A percentile compares a stretch with the other conserved stretches of the same genome.
Evolutionary conservation across 2,888 invertebrate species (phyloP).

Genomic region (Dioctria linearis): DNA sequence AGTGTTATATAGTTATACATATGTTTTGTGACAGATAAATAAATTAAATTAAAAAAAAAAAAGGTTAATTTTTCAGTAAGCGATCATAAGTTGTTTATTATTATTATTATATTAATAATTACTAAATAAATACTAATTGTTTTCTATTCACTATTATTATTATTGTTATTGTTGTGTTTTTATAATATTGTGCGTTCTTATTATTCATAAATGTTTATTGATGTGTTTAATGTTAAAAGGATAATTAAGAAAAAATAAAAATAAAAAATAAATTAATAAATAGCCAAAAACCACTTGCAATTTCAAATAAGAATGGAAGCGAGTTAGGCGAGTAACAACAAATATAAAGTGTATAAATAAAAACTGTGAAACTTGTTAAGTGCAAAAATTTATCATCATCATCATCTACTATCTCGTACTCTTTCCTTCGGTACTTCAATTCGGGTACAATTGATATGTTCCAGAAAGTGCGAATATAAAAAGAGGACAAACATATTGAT

Average conservation of each 20-base stretch:
- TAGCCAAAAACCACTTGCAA: slow-evolving; percentile 15
- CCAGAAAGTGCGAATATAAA: slow-evolving; percentile 47
- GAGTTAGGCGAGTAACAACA: not conserved
- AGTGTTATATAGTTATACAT: too few relatives aligned
- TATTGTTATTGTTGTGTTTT: slow-evolving; percentile 9
- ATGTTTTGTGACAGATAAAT: too few relatives aligned
- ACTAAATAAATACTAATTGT: too few relatives aligned
- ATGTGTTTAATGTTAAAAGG: slow-evolving; percentile 10
- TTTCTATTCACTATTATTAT: not conserved
- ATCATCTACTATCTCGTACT: slow-evolving; percentile 3
- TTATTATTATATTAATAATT: not conserved
- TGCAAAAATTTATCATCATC: not conserved
- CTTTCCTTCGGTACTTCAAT: not conserved
- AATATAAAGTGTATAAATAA: not conserved
- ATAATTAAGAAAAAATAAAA: too few relatives aligned
- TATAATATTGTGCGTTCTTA: not conserved
- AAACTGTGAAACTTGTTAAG: slow-evolving; percentile 32
- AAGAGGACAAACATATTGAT: slow-evolving; percentile 39
- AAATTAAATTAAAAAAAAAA: not conserved
- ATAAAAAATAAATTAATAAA: not conserved
- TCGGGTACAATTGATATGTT: slow-evolving; percentile 12
- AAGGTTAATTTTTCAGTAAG: slow-evolving; percentile 7
- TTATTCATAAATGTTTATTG: slow-evolving; percentile 15
- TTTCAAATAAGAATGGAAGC: not conserved
- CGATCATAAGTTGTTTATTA: slow-evolving; percentile 24